These are phyloP conservation scores for Xenops minutus DNA, from an alignment of 2,797 vertebrate genomes.

Conservation along the genomic window DNA sequence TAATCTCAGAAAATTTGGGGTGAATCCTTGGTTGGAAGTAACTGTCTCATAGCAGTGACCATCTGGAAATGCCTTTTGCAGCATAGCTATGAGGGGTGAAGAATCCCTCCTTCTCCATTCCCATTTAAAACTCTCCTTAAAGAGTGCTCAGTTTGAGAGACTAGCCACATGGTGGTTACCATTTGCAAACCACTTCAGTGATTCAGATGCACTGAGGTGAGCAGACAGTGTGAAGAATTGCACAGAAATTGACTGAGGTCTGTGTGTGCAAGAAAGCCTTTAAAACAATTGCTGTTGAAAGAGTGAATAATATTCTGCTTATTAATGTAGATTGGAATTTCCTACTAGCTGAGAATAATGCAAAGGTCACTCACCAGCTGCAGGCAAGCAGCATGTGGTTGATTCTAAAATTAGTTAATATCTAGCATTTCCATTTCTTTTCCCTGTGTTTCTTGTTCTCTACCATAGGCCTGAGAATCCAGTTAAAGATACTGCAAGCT, in stretches of 20 bases:
- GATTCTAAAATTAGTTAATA: slow-evolving; percentile 36
- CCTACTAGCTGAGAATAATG: slow-evolving; percentile 3
- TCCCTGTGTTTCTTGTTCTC: neutral
- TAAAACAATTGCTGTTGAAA: neutral
- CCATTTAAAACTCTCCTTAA: neutral
- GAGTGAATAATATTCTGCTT: slow-evolving; percentile 4
- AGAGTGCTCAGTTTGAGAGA: neutral
- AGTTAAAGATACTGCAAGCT: neutral
- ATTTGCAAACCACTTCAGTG: neutral
- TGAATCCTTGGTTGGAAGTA: neutral
- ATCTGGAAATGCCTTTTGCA: neutral
- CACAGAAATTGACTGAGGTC: neutral
- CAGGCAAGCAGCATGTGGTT: slow-evolving; percentile 1
- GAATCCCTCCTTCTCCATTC: neutral
- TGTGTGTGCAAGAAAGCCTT: neutral
- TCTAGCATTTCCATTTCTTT: neutral
- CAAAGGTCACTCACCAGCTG: slow-evolving; percentile 24
- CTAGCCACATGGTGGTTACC: neutral
- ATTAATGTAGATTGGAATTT: slow-evolving; percentile 22
- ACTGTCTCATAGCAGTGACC: neutral
- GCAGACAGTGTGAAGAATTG: neutral
- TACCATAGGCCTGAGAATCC: neutral
- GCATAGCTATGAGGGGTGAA: neutral
- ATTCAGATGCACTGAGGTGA: neutral
- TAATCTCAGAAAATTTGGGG: neutral